Evolutionary conservation across 2,113 vertebrate species (phyloP), one percentile per base, ranked within the genome.

Genomic region (Cinclus cinclus): DNA sequence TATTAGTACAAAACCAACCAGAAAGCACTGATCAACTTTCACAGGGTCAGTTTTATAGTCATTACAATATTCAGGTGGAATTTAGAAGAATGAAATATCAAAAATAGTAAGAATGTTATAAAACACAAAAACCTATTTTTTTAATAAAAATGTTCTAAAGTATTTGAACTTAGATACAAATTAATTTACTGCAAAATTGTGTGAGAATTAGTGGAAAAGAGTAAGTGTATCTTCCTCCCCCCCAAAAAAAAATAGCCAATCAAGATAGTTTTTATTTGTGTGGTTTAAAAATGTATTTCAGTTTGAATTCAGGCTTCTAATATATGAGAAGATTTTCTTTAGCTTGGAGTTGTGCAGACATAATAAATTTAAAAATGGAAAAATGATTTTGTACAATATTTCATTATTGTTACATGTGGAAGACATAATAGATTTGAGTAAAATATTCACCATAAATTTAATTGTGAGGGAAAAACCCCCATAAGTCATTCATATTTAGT

Each of bases 1-100:
- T 82, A 50, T 96, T 97, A 96, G 96, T 95, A 77, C 42, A 94
- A 60, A 97, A 95, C 44, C 52, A 95, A 90, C 44, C 74, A 91
- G 79, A 94, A 93, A 90, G 28, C 64, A 94, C 69, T 68, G 69
- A 63, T 77, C 63, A 33, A 17, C n/a, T 71, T 79, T 80, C 50
- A 89, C 41, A 63, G 83, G 76, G 80, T 93, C 76, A 94, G 16
- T 84, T 58, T 65, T 76, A 74, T 50, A 85, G 52, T 88, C 70
- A 74, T 59, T n/a, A 9, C 59, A 63, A 60, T 76, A 49, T 84
- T 76, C 74, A 90, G 42, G 22, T 81, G 44, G 80, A 85, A 92
- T 71, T 33, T 88, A 47, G 24, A 71, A 95, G 78, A 86, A 84
- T 49, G 31, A 96, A 96, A 80, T 78, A 42, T 86, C 47, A 88